Percentiles rank a stretch among this genome's conserved stretches.
Conservation (phyloP, 2,113 vertebrate species). For the Corythornis vintsioides region DNA sequence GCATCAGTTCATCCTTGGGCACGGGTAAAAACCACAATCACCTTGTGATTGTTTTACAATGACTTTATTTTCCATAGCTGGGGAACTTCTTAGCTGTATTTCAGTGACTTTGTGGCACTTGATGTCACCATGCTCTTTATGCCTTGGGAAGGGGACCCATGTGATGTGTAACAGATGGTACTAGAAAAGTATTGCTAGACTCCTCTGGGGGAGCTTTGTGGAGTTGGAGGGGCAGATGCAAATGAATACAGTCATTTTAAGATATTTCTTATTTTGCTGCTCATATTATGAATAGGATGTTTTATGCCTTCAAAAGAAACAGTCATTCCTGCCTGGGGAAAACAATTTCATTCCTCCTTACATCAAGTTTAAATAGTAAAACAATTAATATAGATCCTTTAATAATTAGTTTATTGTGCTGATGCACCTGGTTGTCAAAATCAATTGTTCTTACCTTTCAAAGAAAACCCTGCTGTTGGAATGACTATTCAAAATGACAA, state of each 20-base stretch:
- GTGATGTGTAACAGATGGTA: rapidly evolving
- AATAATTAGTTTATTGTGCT: constrained; percentile 56
- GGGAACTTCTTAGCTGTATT: neutral
- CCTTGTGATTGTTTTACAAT: neutral
- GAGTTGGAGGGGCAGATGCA: neutral
- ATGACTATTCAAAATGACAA: rapidly evolving
- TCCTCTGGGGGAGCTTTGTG: neutral
- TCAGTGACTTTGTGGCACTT: neutral
- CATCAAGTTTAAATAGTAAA: constrained; percentile 29
- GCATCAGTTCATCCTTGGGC: neutral
- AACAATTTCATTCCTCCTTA: constrained; percentile 23
- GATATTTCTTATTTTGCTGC: neutral
- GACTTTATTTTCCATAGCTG: neutral
- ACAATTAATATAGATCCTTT: constrained; percentile 45
- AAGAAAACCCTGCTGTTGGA: constrained; percentile 20
- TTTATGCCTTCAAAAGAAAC: neutral
- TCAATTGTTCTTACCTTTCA: constrained; percentile 44
- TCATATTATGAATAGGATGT: neutral
- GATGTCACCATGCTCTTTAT: neutral
- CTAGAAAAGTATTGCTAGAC: neutral
- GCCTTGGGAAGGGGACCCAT: neutral
- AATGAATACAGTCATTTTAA: neutral
- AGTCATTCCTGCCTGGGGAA: neutral
- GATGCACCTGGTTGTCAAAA: constrained; percentile 45
- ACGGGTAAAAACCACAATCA: neutral